These are phyloP conservation scores for Beroe ovata DNA, from an alignment of 37 sponge, comb jelly and placozoan species.

Conservation along the genomic window DNA sequence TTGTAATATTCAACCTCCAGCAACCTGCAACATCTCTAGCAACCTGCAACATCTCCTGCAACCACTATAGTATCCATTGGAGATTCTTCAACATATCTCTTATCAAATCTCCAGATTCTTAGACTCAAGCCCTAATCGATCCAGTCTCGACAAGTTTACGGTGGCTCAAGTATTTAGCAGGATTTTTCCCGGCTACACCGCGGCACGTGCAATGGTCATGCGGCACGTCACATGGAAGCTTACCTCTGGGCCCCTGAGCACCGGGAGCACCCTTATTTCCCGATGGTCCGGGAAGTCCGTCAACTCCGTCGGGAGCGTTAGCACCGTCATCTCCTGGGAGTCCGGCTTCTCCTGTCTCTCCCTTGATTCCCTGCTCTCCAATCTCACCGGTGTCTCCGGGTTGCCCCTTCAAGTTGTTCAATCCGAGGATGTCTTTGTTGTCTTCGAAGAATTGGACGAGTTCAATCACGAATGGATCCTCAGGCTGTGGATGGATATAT, in stretches of 20 bases:
- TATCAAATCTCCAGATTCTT: no score
- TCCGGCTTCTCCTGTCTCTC: conserved; percentile 25
- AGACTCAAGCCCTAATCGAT: no score
- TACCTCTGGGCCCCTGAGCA: no score
- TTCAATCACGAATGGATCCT: not conserved
- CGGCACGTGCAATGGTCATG: no score
- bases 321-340: conserved; percentile 3
- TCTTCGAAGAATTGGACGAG: conserved; percentile 22
- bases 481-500: no score
- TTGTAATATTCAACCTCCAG: not conserved
- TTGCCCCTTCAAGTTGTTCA: not conserved
- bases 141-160: no score
- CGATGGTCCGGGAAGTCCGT: not conserved
- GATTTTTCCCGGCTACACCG: no score
- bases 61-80: not conserved
- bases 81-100: no score
- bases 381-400: not conserved
- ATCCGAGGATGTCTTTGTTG: not conserved
- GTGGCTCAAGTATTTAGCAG: no score
- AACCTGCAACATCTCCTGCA: not conserved
- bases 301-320: not conserved
- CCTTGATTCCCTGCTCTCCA: not conserved
- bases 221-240: no score
- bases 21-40: no score
- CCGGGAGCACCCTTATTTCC: not conserved